Base-by-base conservation (phyloP, 2,113 vertebrate species). In the Entelurus aequoreus region DNA sequence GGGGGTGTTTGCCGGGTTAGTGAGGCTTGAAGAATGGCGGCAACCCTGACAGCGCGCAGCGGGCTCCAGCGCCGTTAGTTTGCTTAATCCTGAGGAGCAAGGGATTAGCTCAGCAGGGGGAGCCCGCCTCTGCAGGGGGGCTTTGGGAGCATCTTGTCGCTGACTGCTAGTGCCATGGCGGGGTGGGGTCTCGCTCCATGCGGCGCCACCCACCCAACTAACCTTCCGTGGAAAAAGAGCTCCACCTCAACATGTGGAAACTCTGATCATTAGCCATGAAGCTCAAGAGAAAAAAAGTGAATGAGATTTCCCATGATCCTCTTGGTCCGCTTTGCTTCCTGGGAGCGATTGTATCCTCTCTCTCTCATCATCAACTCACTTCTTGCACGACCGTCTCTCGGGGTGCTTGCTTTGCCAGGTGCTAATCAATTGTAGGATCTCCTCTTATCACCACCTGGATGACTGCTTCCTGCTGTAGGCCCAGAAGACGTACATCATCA, bases 31-130 rank as follows among this genome's bases (percentile, higher is more conserved):
- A 46, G 58, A 64, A 52, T 28, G 58, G 52, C 54, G 9, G 0
- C 59, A 63, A 78, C 54, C 71, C 74, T 81, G 76, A 84, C 78
- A 74, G 77, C 10, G 40, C 82, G 2, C 85, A 84, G 86, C 68
- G 57, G 87, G 88, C 68, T 79, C 58, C 72, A 48, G 53, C 10
- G 62, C 79, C 85, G 79, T 84, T 79, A 81, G 83, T 76, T 80
- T 82, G 46, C 68, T 82, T 88, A 88, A 88, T 88, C 84, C 80
- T n/a, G 71, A 71, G 63, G 79, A 86, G 77, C 55, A 63, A 65
- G 54, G 78, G 87, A 90, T 90, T 90, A 85, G 78, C 87, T 65
- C 84, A 0, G 68, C 49, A 11, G 86, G 71, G 72, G 38, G 69
- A 65, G 72, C 51, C 28, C 35, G 48, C 19, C 65, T 54, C 62